These are phyloP conservation scores for Meteorus sp. DNA, from an alignment of 1,140 invertebrate genomes.

Conservation along the genomic window DNA sequence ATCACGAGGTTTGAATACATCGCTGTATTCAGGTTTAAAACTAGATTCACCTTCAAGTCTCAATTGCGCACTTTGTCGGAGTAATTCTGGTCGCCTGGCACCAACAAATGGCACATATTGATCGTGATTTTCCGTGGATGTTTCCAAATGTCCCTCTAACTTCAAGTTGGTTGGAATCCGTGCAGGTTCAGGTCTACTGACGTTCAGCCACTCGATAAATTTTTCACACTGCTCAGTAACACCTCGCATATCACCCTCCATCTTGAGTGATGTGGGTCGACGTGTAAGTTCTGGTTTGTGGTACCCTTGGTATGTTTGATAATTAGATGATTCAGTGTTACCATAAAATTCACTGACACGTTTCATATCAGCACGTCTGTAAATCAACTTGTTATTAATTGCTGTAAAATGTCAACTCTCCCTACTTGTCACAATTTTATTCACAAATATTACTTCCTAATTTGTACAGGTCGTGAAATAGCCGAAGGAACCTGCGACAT, in stretches of 20 bases:
- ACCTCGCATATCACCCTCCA: slow-evolving; percentile 59
- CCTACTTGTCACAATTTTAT: background rate
- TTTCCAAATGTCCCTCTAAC: slow-evolving; percentile 59
- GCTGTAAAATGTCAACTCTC: slow-evolving; percentile 3
- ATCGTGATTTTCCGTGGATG: slow-evolving; percentile 59
- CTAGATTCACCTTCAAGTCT: slow-evolving; percentile 53
- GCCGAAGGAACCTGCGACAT: slow-evolving; percentile 21
- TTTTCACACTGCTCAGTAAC: slow-evolving; percentile 60
- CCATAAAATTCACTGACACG: slow-evolving; percentile 42
- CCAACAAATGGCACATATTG: slow-evolving; percentile 57
- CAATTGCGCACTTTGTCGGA: slow-evolving; percentile 49
- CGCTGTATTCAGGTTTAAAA: slow-evolving; percentile 53
- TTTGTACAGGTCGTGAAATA: slow-evolving; percentile 21
- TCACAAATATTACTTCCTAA: slow-evolving; percentile 32
- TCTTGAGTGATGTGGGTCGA: slow-evolving; percentile 57
- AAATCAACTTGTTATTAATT: too few relatives aligned
- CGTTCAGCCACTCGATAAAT: slow-evolving; percentile 58
- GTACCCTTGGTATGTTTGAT: slow-evolving; percentile 47
- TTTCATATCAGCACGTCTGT: slow-evolving; percentile 36
- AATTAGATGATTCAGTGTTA: slow-evolving; percentile 50
- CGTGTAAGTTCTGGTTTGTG: slow-evolving; percentile 54
- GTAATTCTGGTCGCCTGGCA: slow-evolving; percentile 47
- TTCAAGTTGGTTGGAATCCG: slow-evolving; percentile 56
- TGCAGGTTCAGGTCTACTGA: slow-evolving; percentile 50
- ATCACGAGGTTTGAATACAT: slow-evolving; percentile 47